These are phyloP conservation scores for Nerophis ophidion DNA, from an alignment of 2,113 vertebrate species.

Conservation along the genomic window DNA sequence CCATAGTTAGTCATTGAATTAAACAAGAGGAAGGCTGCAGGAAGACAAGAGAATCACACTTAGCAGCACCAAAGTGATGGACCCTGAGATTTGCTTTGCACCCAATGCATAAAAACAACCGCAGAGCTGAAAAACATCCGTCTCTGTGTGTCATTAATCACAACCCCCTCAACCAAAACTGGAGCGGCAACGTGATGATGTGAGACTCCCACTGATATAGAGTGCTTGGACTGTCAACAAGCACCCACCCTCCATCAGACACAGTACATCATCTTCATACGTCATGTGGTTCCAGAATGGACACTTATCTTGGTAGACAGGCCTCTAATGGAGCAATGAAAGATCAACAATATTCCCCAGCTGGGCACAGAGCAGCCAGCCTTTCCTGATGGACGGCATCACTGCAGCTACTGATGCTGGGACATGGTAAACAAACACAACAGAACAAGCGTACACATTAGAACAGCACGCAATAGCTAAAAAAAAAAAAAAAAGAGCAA, in stretches of 20 bases:
- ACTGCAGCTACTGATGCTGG: slow-evolving; percentile 18
- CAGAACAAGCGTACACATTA: slow-evolving; percentile 2
- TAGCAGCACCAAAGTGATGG: no score
- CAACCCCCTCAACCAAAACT: slow-evolving; percentile 17
- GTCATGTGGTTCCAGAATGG: slow-evolving; percentile 47
- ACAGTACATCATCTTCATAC: slow-evolving; percentile 33
- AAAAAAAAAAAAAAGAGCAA: slow-evolving; percentile 6
- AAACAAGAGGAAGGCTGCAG: background rate
- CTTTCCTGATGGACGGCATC: slow-evolving; percentile 24
- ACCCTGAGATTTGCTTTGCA: background rate
- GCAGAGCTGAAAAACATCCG: background rate
- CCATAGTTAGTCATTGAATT: slow-evolving; percentile 1
- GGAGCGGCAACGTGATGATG: slow-evolving; percentile 28
- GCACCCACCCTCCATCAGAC: slow-evolving; percentile 36
- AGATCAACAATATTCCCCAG: slow-evolving; percentile 34
- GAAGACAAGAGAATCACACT: background rate
- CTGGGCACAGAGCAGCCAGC: slow-evolving; percentile 34
- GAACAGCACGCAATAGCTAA: background rate
- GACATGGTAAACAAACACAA: slow-evolving; percentile 20
- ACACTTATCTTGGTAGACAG: slow-evolving; percentile 47
- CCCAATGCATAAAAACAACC: background rate
- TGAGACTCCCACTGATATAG: slow-evolving; percentile 23
- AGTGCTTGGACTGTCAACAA: slow-evolving; percentile 29
- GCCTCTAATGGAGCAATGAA: slow-evolving; percentile 64
- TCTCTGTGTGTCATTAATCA: background rate